These are phyloP conservation scores for Enteromius fasciolatus DNA, from an alignment of 2,797 vertebrate species.

Conservation along the genomic window DNA sequence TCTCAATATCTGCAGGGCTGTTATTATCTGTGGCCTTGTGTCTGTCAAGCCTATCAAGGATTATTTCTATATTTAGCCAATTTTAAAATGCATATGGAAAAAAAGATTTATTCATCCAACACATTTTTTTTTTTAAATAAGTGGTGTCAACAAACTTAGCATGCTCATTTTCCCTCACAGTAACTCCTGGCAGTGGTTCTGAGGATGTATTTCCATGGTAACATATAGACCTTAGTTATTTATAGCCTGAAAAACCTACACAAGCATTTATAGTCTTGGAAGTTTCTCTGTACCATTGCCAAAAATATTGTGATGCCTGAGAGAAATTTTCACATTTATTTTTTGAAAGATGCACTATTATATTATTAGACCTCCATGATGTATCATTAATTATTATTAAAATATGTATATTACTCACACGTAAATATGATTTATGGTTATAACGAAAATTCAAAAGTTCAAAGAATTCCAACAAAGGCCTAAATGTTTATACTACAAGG, in stretches of 20 bases:
- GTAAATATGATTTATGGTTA: neutral
- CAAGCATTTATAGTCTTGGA: slow-evolving; percentile 41
- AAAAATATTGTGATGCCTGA: neutral
- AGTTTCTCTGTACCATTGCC: slow-evolving; percentile 15
- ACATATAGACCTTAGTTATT: slow-evolving; percentile 55
- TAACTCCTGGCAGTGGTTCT: slow-evolving; percentile 9
- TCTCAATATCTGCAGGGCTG: neutral
- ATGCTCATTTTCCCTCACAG: neutral
- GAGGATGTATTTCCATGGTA: slow-evolving; percentile 68
- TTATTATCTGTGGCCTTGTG: neutral
- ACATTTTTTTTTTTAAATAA: neutral
- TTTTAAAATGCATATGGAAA: slow-evolving; percentile 1
- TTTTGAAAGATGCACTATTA: neutral
- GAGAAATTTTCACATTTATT: neutral
- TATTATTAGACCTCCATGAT: neutral
- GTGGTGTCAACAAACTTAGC: neutral
- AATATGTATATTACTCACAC: neutral
- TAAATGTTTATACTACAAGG: neutral
- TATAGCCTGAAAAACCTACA: slow-evolving; percentile 61
- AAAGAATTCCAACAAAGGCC: neutral
- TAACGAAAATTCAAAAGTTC: neutral
- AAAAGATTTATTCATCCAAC: neutral
- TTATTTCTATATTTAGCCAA: neutral
- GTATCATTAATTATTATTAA: neutral
- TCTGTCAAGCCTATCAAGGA: neutral